Conservation (phyloP, 2,113 vertebrate genomes). For the Tyto alba region DNA sequence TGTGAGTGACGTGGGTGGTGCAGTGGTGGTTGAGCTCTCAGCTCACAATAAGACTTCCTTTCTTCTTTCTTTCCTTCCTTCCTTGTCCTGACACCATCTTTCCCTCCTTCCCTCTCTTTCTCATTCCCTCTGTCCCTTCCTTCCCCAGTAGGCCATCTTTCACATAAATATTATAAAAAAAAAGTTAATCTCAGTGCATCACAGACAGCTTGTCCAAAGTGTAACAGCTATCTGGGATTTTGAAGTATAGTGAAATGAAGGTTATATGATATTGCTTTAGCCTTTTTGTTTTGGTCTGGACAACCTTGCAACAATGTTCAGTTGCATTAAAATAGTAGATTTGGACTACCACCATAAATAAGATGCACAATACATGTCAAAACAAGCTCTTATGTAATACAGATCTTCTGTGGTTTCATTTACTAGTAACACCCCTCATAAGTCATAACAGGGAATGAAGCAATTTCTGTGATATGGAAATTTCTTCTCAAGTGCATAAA, state of each 20-base stretch:
- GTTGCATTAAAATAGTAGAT: conserved; percentile 10
- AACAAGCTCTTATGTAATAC: conserved; percentile 64
- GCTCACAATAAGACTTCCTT: not conserved
- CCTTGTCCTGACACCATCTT: not conserved
- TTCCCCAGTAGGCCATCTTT: not conserved
- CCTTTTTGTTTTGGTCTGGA: not conserved
- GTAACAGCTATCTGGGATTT: not conserved
- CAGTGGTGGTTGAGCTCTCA: not conserved
- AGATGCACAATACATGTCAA: conserved; percentile 57
- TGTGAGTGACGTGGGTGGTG: not conserved
- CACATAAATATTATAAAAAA: not conserved
- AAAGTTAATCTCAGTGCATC: not conserved
- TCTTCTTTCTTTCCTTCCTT: too few species aligned
- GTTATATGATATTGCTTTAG: not conserved
- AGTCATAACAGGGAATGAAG: conserved; percentile 15
- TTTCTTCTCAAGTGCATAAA: conserved; percentile 57
- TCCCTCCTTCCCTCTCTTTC: not conserved
- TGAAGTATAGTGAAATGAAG: conserved; percentile 8
- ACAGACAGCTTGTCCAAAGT: not conserved
- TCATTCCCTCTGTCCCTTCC: not conserved
- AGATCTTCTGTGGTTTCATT: conserved; percentile 44
- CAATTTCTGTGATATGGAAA: conserved; percentile 65
- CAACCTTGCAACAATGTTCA: conserved; percentile 13
- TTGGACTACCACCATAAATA: conserved; percentile 54
- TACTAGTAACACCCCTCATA: conserved; percentile 30